Conservation (phyloP, 2,797 vertebrate species). For the Channallabes apus region DNA sequence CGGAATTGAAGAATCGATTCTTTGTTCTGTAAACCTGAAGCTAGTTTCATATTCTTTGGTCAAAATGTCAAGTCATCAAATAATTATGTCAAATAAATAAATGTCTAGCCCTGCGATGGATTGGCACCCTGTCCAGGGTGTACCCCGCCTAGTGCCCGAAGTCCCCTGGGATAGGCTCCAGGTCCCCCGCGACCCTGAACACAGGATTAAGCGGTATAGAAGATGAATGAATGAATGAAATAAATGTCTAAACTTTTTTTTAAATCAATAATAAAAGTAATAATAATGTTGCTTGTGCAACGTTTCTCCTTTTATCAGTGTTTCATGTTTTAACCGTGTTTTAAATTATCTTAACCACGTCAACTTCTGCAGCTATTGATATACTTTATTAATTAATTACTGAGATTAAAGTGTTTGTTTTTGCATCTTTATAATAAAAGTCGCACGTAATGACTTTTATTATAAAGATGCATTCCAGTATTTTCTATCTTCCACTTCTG, state of each 20-base stretch:
- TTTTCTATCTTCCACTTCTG: not conserved
- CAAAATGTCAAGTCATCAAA: not conserved
- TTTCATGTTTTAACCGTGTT: not conserved
- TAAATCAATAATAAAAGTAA: not conserved
- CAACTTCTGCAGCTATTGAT: not conserved
- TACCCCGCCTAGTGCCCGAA: no score
- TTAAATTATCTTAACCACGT: not conserved
- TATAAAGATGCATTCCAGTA: no score
- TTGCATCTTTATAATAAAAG: not conserved
- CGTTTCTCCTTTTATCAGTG: not conserved
- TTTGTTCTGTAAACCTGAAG: not conserved
- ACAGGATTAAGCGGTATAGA: no score
- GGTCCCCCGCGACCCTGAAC: no score
- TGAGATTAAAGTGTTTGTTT: not conserved
- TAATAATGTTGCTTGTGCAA: not conserved
- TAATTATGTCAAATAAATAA: not conserved
- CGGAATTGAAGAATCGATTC: not conserved
- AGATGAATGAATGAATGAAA: no score
- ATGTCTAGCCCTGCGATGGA: no score
- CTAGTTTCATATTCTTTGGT: not conserved
- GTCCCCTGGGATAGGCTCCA: no score
- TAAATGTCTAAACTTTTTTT: not conserved
- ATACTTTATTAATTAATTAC: not conserved
- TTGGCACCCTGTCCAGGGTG: no score
- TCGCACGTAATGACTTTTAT: no score